Conservation (phyloP, 2,797 vertebrate genomes). For the Tolypeutes matacus region DNA sequence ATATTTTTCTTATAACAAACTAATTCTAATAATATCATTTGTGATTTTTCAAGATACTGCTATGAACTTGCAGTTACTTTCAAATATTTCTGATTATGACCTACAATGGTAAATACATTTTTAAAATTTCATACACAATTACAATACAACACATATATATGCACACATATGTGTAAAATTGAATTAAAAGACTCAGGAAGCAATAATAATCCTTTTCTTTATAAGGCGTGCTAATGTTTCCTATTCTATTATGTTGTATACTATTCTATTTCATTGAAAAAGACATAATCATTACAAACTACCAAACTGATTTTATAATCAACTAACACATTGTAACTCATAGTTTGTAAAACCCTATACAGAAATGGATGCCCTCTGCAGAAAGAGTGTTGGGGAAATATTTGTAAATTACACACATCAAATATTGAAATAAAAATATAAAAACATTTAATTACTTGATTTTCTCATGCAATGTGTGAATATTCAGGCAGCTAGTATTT, state of each 20-base stretch:
- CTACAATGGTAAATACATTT: not conserved
- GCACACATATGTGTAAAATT: not conserved
- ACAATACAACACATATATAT: not conserved
- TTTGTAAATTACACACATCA: not conserved
- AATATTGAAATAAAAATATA: constrained; percentile 14
- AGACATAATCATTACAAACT: not conserved
- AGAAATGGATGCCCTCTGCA: not conserved
- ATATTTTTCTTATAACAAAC: not conserved
- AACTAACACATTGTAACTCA: not conserved
- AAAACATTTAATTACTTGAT: constrained; percentile 22
- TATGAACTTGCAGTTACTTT: constrained; percentile 25
- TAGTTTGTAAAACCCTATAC: constrained; percentile 12
- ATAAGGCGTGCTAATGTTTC: constrained; percentile 5
- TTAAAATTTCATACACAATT: not conserved
- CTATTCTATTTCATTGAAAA: constrained; percentile 7
- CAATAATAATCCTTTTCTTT: not conserved
- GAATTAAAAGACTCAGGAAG: constrained; percentile 1
- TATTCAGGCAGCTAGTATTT: not conserved
- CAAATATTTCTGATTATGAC: constrained; percentile 19
- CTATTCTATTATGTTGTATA: not conserved
- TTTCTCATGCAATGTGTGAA: not conserved
- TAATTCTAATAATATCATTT: constrained; percentile 26
- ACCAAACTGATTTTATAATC: constrained; percentile 17
- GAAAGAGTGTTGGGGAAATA: not conserved
- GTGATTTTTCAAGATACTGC: not conserved